phyloP scores from a whole-genome alignment of 1,140 invertebrate genomes.

The Pissodes strobi region DNA sequence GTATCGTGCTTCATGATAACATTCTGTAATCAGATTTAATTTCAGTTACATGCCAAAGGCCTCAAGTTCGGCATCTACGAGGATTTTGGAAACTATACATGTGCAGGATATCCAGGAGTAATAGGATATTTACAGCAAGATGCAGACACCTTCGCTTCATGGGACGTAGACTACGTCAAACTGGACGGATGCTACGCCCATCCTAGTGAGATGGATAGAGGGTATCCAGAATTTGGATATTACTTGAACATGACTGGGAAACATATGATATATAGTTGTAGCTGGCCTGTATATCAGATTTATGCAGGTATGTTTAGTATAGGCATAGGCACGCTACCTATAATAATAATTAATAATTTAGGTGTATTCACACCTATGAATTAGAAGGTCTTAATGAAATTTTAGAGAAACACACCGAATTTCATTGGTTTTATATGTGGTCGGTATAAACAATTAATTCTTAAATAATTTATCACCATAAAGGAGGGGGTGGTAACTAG shows the following conservation, averaged over 20 bases:
- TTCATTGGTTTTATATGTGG: too few species aligned
- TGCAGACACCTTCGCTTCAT: constrained; percentile 91
- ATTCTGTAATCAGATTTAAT: constrained; percentile 1
- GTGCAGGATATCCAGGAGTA: constrained; percentile 93
- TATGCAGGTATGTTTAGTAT: constrained; percentile 60
- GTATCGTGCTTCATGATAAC: too few species aligned
- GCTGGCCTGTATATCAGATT: constrained; percentile 96
- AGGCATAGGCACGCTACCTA: too few species aligned
- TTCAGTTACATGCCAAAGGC: constrained; percentile 88
- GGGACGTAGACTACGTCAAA: constrained; percentile 97
- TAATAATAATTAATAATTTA: too few species aligned
- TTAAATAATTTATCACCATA: too few species aligned
- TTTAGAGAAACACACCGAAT: too few species aligned
- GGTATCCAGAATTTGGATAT: constrained; percentile 89
- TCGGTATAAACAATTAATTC: too few species aligned
- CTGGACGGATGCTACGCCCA: constrained; percentile 93
- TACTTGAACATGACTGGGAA: constrained; percentile 86
- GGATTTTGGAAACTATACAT: constrained; percentile 94
- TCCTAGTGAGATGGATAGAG: constrained; percentile 79
- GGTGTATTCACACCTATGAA: too few species aligned
- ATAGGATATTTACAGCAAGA: constrained; percentile 83
- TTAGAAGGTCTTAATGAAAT: too few species aligned
- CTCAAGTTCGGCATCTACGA: constrained; percentile 97
- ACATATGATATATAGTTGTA: constrained; percentile 96
- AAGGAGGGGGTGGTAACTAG: too few species aligned